A percentile compares a stretch with the other conserved stretches of the same genome.
phyloP scores from a whole-genome alignment of 64 coral and sea anemone species.

The Anthopleura sola region DNA sequence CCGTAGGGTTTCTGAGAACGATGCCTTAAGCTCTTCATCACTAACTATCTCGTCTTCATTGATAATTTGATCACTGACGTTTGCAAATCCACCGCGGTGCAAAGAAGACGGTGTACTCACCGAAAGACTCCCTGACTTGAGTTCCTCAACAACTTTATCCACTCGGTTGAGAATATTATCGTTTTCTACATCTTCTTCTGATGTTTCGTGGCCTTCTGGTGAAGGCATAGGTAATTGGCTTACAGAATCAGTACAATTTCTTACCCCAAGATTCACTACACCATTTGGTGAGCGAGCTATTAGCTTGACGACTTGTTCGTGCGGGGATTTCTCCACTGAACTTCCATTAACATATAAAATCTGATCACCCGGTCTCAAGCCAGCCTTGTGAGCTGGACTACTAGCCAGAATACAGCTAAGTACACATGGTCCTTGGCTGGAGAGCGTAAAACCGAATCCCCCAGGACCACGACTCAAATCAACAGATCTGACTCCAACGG shows the following conservation, averaged over 20 bases:
- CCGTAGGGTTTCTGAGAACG: conserved; percentile 68
- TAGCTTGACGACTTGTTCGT: conserved; percentile 89
- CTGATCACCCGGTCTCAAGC: conserved; percentile 81
- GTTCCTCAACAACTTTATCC: conserved; percentile 89
- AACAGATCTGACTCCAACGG: conserved; percentile 40
- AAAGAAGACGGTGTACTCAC: conserved; percentile 22
- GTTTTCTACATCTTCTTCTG: conserved; percentile 60
- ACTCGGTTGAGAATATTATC: conserved; percentile 84
- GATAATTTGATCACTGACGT: conserved; percentile 49
- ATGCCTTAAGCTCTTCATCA: conserved; percentile 89
- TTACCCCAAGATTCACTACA: conserved; percentile 65
- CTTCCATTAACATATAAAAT: conserved; percentile 84
- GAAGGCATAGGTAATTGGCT: conserved; percentile 3
- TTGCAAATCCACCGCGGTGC: not conserved
- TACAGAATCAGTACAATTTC: conserved; percentile 32
- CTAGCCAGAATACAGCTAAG: conserved; percentile 87
- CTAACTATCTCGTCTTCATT: conserved; percentile 79
- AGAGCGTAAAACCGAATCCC: conserved; percentile 93
- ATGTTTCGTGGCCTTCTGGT: conserved; percentile 20
- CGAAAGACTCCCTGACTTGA: conserved; percentile 71
- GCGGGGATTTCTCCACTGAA: conserved; percentile 66
- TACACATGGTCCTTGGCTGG: conserved; percentile 88
- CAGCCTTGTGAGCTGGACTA: conserved; percentile 87
- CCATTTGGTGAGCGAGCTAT: conserved; percentile 76
- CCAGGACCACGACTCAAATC: conserved; percentile 58